Conservation (phyloP, 2,888 invertebrate genomes). For the Mermis nigrescens region DNA sequence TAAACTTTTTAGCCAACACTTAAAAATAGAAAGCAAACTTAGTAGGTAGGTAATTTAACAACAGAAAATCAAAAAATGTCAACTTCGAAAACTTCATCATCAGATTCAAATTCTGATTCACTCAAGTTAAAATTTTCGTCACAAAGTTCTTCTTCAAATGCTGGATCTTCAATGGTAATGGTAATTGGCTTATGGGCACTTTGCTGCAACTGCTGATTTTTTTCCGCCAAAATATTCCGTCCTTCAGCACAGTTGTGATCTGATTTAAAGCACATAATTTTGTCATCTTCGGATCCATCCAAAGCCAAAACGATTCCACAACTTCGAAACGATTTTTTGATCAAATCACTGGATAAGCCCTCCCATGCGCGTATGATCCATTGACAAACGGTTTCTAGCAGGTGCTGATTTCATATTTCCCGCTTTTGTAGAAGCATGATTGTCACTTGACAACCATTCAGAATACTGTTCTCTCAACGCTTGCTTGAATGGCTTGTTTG, state of each 20-base stretch:
- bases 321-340: neutral
- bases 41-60: too few relatives aligned
- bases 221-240: neutral
- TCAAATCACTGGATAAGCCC: neutral
- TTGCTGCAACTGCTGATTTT: too few relatives aligned
- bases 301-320: neutral
- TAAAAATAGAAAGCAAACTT: too few relatives aligned
- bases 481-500: neutral
- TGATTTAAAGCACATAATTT: neutral
- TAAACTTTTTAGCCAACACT: too few relatives aligned
- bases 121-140: too few relatives aligned
- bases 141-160: too few relatives aligned
- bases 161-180: too few relatives aligned
- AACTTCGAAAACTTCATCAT: too few relatives aligned
- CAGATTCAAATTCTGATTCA: too few relatives aligned
- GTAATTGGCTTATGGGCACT: too few relatives aligned
- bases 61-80: too few relatives aligned
- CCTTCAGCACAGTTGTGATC: neutral
- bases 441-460: neutral
- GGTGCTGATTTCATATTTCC: neutral
- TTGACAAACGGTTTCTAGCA: neutral
- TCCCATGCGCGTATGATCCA: neutral
- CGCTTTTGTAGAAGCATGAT: neutral
- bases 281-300: neutral
- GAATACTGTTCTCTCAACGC: neutral